Conservation (phyloP, 2,113 vertebrate genomes). For the Dasyornis broadbenti region DNA sequence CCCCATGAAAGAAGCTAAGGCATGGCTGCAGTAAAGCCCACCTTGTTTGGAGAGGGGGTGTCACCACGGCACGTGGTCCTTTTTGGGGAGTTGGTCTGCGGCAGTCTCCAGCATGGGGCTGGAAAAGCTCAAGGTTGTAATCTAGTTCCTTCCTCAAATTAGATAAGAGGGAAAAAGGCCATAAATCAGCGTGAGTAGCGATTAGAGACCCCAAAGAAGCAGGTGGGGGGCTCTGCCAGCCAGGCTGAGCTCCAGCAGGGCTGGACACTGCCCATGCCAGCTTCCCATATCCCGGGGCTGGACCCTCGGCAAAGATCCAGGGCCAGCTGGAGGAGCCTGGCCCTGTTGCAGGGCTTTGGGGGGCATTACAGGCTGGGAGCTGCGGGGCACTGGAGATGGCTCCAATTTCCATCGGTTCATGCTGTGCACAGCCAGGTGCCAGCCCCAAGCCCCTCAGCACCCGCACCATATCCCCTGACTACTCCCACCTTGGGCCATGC, state of each 20-base stretch:
- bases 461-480: fast-evolving
- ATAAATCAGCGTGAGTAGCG: not conserved
- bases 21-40: fast-evolving
- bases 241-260: too few relatives aligned
- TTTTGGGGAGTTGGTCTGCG: not conserved
- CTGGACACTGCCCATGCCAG: not conserved
- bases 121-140: slow-evolving; percentile 45
- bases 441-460: not conserved
- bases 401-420: not conserved
- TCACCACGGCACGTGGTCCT: fast-evolving
- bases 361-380: fast-evolving
- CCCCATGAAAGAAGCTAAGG: not conserved
- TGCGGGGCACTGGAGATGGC: fast-evolving
- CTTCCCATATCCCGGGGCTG: fast-evolving
- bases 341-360: not conserved
- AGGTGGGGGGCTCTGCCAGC: not conserved
- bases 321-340: not conserved
- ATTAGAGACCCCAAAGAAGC: not conserved
- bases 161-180: slow-evolving; percentile 6
- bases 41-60: not conserved
- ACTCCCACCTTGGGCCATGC: not conserved
- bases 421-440: fast-evolving
- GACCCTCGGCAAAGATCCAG: not conserved
- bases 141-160: slow-evolving; percentile 44
- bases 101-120: not conserved